A percentile compares a stretch with the other conserved stretches of the same genome.
Evolutionary conservation across 1,140 invertebrate species (phyloP).

Genomic region (Amphibalanus amphitrite): DNA sequence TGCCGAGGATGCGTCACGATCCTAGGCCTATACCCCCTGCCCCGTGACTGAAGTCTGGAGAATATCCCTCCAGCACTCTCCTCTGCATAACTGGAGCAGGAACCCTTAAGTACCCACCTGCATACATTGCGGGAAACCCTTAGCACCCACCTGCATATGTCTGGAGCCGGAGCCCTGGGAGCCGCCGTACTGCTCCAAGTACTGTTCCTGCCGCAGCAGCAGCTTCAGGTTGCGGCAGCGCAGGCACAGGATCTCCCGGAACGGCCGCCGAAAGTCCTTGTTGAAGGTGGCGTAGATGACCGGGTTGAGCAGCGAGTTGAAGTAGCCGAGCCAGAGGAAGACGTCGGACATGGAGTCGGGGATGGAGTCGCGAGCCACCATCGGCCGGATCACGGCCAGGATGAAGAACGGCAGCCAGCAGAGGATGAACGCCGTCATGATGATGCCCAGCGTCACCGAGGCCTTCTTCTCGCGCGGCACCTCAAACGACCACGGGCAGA

Average conservation of each 20-base stretch:
- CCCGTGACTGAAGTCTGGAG: no score
- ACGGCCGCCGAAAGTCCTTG: no score
- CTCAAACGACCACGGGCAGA: not conserved
- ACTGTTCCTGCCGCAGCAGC: not conserved
- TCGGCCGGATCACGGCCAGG: conserved; percentile 67
- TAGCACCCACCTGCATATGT: not conserved
- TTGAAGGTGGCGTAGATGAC: no score
- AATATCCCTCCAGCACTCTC: no score
- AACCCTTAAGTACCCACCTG: no score
- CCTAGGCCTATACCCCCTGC: no score
- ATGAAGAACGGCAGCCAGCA: conserved; percentile 98
- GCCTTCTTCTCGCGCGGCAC: conserved; percentile 4
- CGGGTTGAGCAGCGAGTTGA: no score
- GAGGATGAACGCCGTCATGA: conserved; percentile 88
- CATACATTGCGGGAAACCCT: no score
- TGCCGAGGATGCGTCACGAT: no score
- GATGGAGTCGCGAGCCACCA: conserved; percentile 38
- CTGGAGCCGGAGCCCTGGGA: not conserved
- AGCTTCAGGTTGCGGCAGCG: not conserved
- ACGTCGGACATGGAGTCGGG: conserved; percentile 31
- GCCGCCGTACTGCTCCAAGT: not conserved
- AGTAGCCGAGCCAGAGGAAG: conserved; percentile 79
- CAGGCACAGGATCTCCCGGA: conserved; percentile 12
- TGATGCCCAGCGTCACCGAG: conserved; percentile 45
- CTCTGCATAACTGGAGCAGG: no score